Evolutionary conservation across 2,888 invertebrate genomes (phyloP).

Genomic region (Andrena hattorfiana): DNA sequence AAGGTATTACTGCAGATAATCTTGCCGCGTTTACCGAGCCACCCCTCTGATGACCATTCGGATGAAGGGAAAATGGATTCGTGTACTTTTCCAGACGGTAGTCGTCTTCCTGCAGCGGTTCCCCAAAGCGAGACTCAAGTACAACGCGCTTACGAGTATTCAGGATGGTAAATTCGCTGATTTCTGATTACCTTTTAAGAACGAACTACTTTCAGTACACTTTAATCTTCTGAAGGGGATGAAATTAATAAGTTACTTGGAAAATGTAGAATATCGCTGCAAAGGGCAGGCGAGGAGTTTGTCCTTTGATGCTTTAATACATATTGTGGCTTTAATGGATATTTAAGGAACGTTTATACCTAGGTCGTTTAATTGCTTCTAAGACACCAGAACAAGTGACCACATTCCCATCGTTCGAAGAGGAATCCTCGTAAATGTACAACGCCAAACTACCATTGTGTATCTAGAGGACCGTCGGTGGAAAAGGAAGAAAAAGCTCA

Average conservation of each 20-base stretch:
- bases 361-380: neutral
- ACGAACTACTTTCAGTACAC: neutral
- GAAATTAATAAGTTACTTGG: neutral
- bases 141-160: conserved; percentile 18
- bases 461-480: conserved; percentile 1
- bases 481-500: neutral
- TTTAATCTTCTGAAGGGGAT: neutral
- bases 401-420: neutral
- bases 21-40: conserved; percentile 72
- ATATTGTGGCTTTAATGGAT: conserved; percentile 10
- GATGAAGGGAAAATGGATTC: conserved; percentile 57
- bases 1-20: conserved; percentile 77
- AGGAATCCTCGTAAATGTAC: conserved; percentile 51
- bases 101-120: neutral
- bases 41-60: conserved; percentile 56
- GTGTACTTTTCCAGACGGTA: conserved; percentile 30
- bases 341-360: conserved; percentile 2
- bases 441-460: conserved; percentile 15
- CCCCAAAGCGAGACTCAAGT: conserved; percentile 33
- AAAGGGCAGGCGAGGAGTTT: conserved; percentile 17
- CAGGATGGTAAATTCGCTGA: conserved; percentile 2
- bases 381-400: conserved; percentile 4
- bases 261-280: no score
- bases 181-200: neutral
- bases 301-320: neutral